phyloP scores from a whole-genome alignment of 2,113 vertebrate species.

The Crotalus viridis region DNA sequence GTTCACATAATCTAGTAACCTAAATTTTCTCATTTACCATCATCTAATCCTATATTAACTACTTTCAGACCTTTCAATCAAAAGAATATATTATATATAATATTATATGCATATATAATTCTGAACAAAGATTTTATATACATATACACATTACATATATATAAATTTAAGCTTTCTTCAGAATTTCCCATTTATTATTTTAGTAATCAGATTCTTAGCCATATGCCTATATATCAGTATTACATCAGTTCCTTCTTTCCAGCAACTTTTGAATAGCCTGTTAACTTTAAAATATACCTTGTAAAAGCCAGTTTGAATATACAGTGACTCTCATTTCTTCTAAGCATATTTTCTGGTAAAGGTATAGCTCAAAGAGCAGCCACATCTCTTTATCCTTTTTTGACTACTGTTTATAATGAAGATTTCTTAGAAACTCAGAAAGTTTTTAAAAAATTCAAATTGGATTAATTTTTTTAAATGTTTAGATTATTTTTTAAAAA shows the following conservation, averaged over 20 bases:
- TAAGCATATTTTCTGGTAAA: neutral
- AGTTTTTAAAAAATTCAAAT: neutral
- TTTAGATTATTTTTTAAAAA: neutral
- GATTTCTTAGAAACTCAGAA: neutral
- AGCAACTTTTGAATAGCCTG: neutral
- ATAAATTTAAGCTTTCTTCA: neutral
- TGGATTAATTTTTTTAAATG: neutral
- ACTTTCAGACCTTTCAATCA: neutral
- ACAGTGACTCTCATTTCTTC: neutral
- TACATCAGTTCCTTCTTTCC: neutral
- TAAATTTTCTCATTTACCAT: neutral
- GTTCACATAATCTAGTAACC: neutral
- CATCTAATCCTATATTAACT: neutral
- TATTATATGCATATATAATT: neutral
- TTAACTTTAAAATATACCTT: neutral
- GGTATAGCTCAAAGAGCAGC: neutral
- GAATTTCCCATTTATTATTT: neutral
- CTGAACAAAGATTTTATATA: too few species aligned
- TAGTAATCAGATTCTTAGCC: neutral
- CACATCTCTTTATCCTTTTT: neutral
- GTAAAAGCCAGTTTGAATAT: neutral
- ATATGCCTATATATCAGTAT: neutral
- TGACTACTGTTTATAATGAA: neutral
- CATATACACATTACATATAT: neutral
- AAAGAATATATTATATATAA: neutral